These are phyloP conservation scores for Pissodes strobi DNA, from an alignment of 1,140 invertebrate genomes.

Conservation along the genomic window DNA sequence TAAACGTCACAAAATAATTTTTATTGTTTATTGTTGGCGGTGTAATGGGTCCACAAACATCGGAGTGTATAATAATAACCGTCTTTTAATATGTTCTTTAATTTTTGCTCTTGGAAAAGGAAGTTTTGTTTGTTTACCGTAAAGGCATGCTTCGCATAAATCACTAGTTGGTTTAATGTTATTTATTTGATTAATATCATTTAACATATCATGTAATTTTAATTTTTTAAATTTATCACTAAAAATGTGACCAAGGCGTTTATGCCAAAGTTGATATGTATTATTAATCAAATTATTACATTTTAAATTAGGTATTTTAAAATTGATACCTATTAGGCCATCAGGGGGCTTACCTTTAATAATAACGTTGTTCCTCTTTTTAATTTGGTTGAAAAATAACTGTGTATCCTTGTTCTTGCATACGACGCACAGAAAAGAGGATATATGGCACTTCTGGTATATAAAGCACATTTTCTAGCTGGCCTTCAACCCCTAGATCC, in stretches of 20 bases:
- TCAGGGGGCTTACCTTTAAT: not conserved
- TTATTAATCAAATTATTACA: too few relatives aligned
- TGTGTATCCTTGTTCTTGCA: too few relatives aligned
- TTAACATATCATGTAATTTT: not conserved
- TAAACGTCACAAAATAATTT: not conserved
- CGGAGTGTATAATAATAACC: too few relatives aligned
- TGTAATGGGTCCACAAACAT: too few relatives aligned
- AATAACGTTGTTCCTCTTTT: not conserved
- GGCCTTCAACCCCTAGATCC: too few relatives aligned
- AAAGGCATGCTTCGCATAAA: too few relatives aligned
- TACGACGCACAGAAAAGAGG: too few relatives aligned
- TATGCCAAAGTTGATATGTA: too few relatives aligned
- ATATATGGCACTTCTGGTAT: not conserved
- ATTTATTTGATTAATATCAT: not conserved
- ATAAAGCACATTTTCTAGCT: not conserved
- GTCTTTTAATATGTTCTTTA: not conserved
- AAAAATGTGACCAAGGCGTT: too few relatives aligned
- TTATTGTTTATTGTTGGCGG: not conserved
- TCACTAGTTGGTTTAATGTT: too few relatives aligned
- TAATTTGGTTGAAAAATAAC: not conserved
- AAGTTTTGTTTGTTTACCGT: not conserved
- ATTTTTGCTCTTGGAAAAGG: too few relatives aligned
- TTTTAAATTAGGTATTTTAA: not conserved
- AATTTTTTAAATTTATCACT: not conserved
- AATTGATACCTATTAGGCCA: too few relatives aligned